Evolutionary conservation across 2,888 invertebrate genomes (phyloP), one percentile per base, ranked within the genome.

Genomic region (Dryomyza anilis): DNA sequence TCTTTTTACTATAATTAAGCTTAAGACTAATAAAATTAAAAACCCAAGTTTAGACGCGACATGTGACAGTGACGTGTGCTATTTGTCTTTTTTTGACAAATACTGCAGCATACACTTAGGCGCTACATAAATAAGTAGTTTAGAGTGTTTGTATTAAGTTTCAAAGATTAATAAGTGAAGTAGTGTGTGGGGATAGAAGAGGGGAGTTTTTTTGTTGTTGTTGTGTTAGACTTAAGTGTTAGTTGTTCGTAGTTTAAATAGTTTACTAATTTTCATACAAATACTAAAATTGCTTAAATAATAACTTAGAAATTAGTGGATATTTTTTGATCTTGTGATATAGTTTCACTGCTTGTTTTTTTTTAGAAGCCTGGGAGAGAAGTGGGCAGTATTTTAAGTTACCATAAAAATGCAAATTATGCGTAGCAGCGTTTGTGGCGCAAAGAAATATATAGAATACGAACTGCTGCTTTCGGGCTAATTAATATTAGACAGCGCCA

Each of bases 41-140:
- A n/a, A n/a, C n/a, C n/a, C n/a, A n/a, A n/a, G n/a, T 48, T 65
- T 64, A 68, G 53, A 67, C 10, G 21, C 55, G 27, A 55, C 55
- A 21, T 36, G 23, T 36, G 55, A 36, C 53, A 33, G 23, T 55
- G 55, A 55, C 19, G 36, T n/a, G 39, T 39, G 39, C 12, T 14
- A 39, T n/a, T n/a, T n/a, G n/a, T n/a, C n/a, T n/a, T n/a, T n/a
- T n/a, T n/a, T n/a, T n/a, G 36, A 36, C 55, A 36, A 58, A 46
- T 27, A n/a, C 58, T 45, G 46, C 27, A 58, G 45, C 58, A 58
- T 43, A 46, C 57, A 43, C 46, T 58, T 58, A 58, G 46, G 58
- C 12, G 30, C 46, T 43, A 58, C 43, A 57, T n/a, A 12, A 10
- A 48, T 14, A 52, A 14, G 43, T n/a, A n/a, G n/a, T n/a, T n/a